A percentile compares a stretch with the other conserved stretches of the same genome.
Conservation (phyloP, 37 sponge, comb jelly and placozoan species). For the Halisarca cf. caerulea region DNA sequence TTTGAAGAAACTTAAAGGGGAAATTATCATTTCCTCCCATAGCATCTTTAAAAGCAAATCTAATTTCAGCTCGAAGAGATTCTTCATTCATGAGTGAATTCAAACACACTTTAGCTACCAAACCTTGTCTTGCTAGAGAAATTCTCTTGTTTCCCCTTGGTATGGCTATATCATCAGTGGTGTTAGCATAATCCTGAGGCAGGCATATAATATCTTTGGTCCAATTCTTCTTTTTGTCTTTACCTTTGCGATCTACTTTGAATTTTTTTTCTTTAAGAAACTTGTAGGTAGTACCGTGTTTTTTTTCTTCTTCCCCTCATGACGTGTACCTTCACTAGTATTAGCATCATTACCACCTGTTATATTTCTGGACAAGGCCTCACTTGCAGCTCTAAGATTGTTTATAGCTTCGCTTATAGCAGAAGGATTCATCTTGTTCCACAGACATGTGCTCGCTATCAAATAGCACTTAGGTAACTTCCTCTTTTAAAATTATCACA, state of each 20-base stretch:
- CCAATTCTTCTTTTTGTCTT: conserved; percentile 5
- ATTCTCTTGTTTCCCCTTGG: neutral
- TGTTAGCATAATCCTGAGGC: neutral
- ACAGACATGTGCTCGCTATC: conserved; percentile 11
- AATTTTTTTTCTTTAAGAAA: no score
- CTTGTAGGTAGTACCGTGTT: no score
- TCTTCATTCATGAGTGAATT: neutral
- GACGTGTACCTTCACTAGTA: neutral
- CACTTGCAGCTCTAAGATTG: conserved; percentile 8
- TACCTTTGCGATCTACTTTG: no score
- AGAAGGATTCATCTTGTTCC: conserved; percentile 3
- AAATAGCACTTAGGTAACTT: neutral
- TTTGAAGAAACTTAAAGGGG: neutral
- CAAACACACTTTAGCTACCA: conserved; percentile 5
- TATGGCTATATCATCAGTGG: neutral
- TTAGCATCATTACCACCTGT: neutral
- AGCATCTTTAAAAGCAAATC: conserved; percentile 7
- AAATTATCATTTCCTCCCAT: neutral
- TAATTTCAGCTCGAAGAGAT: neutral
- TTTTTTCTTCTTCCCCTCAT: neutral
- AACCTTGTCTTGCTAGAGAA: neutral
- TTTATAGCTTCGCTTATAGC: conserved; percentile 10
- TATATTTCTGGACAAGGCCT: conserved; percentile 1
- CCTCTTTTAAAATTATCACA: no score
- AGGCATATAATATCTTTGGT: conserved; percentile 28